Percentiles rank a stretch among this genome's conserved stretches.
phyloP scores from a whole-genome alignment of 2,113 vertebrate genomes.

The Jacana jacana region DNA sequence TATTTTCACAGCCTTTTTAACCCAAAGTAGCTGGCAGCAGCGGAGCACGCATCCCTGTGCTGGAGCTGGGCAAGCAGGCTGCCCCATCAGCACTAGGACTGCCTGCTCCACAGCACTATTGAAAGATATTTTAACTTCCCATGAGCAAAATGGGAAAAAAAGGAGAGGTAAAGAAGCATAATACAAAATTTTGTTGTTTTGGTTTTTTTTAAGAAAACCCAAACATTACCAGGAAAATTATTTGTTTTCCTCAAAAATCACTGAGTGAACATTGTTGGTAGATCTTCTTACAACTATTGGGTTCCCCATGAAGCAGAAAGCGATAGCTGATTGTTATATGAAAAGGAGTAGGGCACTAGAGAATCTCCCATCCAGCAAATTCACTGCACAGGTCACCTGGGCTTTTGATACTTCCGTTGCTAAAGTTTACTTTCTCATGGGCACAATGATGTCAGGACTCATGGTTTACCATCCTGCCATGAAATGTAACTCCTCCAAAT shows the following conservation, averaged over 20 bases:
- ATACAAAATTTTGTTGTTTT: not conserved
- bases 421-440: not conserved
- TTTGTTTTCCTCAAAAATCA: not conserved
- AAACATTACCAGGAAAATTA: not conserved
- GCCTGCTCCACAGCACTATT: not conserved
- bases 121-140: not conserved
- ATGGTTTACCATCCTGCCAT: not conserved
- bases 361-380: not conserved
- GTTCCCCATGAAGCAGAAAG: not conserved
- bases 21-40: not conserved
- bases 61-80: not conserved
- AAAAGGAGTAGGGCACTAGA: not conserved
- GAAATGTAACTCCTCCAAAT: not conserved
- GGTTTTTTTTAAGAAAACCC: not conserved
- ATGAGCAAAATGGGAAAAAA: not conserved
- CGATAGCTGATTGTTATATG: not conserved
- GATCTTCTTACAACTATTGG: not conserved
- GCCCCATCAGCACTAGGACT: fast-evolving
- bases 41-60: fast-evolving
- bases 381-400: not conserved
- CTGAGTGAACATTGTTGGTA: not conserved
- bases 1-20: conserved; percentile 3
- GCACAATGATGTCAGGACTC: not conserved
- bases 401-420: not conserved
- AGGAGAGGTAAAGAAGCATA: not conserved